Base-by-base conservation (phyloP, 2,797 vertebrate species). In the Decapterus maruadsi region DNA sequence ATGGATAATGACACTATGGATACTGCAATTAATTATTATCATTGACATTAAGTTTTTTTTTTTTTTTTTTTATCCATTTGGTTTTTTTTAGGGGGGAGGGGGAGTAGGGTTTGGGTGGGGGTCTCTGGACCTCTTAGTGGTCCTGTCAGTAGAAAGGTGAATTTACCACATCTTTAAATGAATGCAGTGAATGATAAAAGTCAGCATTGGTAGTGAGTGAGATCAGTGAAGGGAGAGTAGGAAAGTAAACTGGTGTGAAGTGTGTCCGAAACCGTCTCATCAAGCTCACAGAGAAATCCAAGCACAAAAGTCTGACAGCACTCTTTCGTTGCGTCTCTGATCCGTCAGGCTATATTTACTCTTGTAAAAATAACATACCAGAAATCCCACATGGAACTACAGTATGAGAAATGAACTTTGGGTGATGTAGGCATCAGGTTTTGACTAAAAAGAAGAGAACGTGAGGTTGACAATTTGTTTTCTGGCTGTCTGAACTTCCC, bases 1-100 rank as follows among this genome's bases (percentile, higher is more conserved):
- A 62, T 48, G 62, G 58, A 82, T 56, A 53, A 55, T 60, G 61
- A 75, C 38, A 78, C 45, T 40, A 63, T 56, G 14, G 46, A 78
- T 75, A 69, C 58, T 69, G 70, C 53, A 36, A 2, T 71, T 65
- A 56, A 2, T 71, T 65, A 56, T 62, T 42, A 60, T 61, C 16
- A 42, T 3, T 31, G 13, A 66, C 29, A 19, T 29, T 56, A 43
- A 56, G 34, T 14, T 50, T 29, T 42, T 65, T 72, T 51, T 51
- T 34, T 34, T 34, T 5, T 34, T 34, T 34, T 34, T 26, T n/a
- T n/a, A n/a, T n/a, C 26, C 26, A 26, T 26, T 26, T 26, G 26
- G 31, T 34, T 34, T 34, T 34, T 34, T 34, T 5, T 5, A 1
- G 4, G 31, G 31, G 31, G 31, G 26, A 26, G 26, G 26, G n/a